phyloP scores from a whole-genome alignment of 1,140 invertebrate species.

The Oreohelix idahoensis region DNA sequence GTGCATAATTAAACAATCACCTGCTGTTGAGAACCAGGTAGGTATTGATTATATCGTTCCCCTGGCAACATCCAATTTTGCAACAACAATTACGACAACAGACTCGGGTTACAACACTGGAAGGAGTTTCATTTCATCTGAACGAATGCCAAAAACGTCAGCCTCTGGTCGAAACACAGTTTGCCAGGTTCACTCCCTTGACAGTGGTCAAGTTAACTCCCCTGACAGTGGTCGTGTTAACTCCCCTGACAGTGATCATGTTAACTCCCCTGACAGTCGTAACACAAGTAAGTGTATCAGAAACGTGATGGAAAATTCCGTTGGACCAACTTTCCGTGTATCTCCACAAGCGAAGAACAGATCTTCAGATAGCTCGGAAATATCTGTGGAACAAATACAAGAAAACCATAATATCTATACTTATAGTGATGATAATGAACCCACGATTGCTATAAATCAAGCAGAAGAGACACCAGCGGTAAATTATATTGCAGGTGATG shows the following conservation, averaged over 20 bases:
- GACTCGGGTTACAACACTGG: slow-evolving; percentile 39
- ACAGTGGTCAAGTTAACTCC: not conserved
- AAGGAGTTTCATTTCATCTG: not conserved
- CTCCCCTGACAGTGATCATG: not conserved
- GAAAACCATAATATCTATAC: not conserved
- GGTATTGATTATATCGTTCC: not conserved
- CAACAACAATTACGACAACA: slow-evolving; percentile 29
- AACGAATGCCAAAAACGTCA: not conserved
- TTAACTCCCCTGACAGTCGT: too few relatives aligned
- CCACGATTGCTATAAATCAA: too few relatives aligned
- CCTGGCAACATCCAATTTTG: not conserved
- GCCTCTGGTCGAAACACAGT: not conserved
- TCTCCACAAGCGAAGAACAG: not conserved
- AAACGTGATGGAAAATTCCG: not conserved
- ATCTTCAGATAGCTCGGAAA: not conserved
- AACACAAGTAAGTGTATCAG: too few relatives aligned
- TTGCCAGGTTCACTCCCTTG: not conserved
- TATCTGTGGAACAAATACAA: not conserved
- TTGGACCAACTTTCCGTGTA: not conserved
- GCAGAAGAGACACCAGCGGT: too few relatives aligned
- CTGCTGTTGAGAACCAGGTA: not conserved
- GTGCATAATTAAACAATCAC: too few relatives aligned
- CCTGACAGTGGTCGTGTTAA: not conserved
- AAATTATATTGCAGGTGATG: too few relatives aligned
- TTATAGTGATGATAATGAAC: too few relatives aligned